phyloP scores from a whole-genome alignment of 2,888 invertebrate species.

The Plagodis pulveraria region DNA sequence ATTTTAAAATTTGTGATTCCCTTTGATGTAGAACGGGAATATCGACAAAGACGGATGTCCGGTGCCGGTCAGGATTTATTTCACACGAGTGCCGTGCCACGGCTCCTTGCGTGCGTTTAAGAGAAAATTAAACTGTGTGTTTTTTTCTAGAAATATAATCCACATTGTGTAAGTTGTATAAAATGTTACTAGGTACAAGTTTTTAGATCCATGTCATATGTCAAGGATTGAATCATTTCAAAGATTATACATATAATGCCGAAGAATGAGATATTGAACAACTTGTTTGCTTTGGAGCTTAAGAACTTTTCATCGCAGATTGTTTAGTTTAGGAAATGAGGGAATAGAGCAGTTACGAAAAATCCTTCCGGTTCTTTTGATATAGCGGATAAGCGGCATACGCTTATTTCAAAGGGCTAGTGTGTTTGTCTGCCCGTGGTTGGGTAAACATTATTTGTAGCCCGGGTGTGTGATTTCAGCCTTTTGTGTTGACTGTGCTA shows the following conservation, averaged over 20 bases:
- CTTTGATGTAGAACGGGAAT: constrained; percentile 84
- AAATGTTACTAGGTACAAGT: constrained; percentile 6
- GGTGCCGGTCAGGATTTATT: constrained; percentile 85
- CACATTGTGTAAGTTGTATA: constrained; percentile 29
- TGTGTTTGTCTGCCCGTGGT: constrained; percentile 63
- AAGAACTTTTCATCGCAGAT: constrained; percentile 48
- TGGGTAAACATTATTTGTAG: constrained; percentile 72
- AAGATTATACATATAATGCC: constrained; percentile 13
- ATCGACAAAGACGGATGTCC: constrained; percentile 85
- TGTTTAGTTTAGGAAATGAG: constrained; percentile 34
- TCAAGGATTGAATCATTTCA: constrained; percentile 10
- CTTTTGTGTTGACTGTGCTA: constrained; percentile 60
- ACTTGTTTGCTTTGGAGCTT: constrained; percentile 57
- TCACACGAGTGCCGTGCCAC: constrained; percentile 72
- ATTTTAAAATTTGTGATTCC: constrained; percentile 59
- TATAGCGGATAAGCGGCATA: constrained; percentile 61
- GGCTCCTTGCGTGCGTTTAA: constrained; percentile 53
- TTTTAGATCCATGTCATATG: constrained; percentile 7
- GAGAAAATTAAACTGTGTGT: constrained; percentile 33
- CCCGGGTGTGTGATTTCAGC: constrained; percentile 62
- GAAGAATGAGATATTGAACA: constrained; percentile 32
- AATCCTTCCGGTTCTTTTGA: constrained; percentile 78
- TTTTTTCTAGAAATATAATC: constrained; percentile 29
- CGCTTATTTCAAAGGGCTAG: constrained; percentile 66
- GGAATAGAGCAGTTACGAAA: constrained; percentile 49